A percentile compares a stretch with the other conserved stretches of the same genome.
phyloP scores from a whole-genome alignment of 2,113 vertebrate genomes.

The Motacilla alba region DNA sequence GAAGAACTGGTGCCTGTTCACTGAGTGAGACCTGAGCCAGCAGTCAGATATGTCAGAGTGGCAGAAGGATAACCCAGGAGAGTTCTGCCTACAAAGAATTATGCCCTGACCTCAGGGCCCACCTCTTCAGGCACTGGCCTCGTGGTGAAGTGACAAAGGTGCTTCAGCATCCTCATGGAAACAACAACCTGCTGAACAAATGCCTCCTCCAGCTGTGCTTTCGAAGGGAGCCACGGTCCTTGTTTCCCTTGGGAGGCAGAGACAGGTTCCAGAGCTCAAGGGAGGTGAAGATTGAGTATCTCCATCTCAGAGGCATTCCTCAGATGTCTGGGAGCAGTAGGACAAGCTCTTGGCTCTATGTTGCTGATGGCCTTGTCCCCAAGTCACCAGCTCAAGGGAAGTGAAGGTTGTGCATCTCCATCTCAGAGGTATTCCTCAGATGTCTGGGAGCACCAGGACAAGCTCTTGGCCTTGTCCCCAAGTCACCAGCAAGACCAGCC shows the following conservation, averaged over 20 bases:
- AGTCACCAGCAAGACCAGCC: neutral
- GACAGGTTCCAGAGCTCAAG: neutral
- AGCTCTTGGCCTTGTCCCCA: neutral
- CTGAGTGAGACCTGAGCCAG: neutral
- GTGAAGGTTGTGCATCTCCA: no score
- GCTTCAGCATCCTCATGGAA: neutral
- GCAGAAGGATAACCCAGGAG: neutral
- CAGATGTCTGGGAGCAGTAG: neutral
- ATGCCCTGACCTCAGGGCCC: neutral
- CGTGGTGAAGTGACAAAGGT: neutral
- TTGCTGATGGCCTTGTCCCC: neutral
- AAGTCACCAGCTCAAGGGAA: neutral
- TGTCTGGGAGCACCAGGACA: neutral
- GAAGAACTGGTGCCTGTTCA: neutral
- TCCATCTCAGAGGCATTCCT: accelerated
- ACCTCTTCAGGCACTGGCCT: neutral
- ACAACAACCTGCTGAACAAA: neutral
- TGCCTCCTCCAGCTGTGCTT: neutral
- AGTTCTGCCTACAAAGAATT: neutral
- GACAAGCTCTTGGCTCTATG: neutral
- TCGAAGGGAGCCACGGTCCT: neutral
- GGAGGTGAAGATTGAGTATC: neutral
- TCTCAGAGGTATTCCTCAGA: neutral
- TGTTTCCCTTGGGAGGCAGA: neutral
- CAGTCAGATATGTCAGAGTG: neutral